Evolutionary conservation across 2,888 invertebrate genomes (phyloP), one percentile per base, ranked within the genome.

Genomic region (Pomacea canaliculata): DNA sequence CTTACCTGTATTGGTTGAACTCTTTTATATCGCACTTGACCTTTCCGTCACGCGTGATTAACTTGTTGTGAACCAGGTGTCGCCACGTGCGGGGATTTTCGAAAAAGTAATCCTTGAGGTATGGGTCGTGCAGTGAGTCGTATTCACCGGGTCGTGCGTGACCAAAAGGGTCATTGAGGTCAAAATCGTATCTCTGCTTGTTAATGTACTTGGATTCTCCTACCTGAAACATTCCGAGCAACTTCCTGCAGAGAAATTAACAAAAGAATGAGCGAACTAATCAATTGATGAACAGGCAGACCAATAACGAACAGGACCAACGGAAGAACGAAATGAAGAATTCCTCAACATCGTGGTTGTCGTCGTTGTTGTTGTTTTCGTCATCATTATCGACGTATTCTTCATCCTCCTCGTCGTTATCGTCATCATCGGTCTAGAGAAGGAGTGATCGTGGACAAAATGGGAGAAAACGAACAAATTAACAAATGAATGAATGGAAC

Each of bases 1-100:
- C 51, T 46, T 51, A 59, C 75, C 94, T 92, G 90, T 94, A 94
- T 80, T 93, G 92, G 85, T 94, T 94, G 86, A 94, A 94, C 83
- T 94, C 94, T 79, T 93, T 93, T 27, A 94, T 87, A 2, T 93
- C 92, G 86, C 94, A 94, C 1, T 94, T 92, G 0, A 94, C 94
- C 46, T 78, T 78, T 66, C 78, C 73, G 65, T 78, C 71, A n/a
- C 62, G 76, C 60, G 78, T 76, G 16, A 78, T 78, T 12, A 80
- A 46, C 81, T 74, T 74, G 71, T 80, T 77, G 83, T 79, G 77
- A 76, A 83, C 72, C 79, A 83, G 69, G 80, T 82, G 56, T 81
- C 76, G 16, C 77, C 71, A 13, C 84, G 82, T 51, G 19, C 51
- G 80, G 72, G 81, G 76, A 7, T 81, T 70, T 69, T 78, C 81